Percentiles rank a stretch among this genome's conserved stretches.
These are phyloP conservation scores for Pandion haliaetus DNA, from an alignment of 2,113 vertebrate species.

Conservation along the genomic window DNA sequence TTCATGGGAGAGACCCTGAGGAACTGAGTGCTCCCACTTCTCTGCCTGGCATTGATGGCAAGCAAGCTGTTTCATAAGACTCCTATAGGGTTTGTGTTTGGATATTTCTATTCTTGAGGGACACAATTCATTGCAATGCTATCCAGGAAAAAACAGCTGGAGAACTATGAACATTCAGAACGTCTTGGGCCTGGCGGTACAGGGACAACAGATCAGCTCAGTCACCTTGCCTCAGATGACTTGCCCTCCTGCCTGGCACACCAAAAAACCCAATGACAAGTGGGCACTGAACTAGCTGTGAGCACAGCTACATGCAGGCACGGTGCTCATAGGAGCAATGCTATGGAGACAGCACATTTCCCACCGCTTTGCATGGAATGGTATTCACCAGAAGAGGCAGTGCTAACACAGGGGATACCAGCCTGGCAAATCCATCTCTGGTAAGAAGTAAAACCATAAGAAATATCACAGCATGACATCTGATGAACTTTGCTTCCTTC, in stretches of 20 bases:
- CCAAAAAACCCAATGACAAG: not conserved
- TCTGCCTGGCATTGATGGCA: not conserved
- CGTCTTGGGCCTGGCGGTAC: not conserved
- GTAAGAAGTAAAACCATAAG: not conserved
- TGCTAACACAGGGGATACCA: not conserved
- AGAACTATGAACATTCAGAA: not conserved
- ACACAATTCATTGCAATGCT: not conserved
- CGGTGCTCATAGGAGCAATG: not conserved
- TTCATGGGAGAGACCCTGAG: not conserved
- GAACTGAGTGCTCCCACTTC: not conserved
- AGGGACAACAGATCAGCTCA: not conserved
- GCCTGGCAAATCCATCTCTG: not conserved
- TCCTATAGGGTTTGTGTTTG: not conserved
- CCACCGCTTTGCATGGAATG: not conserved
- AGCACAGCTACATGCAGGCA: not conserved
- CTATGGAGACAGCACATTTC: not conserved
- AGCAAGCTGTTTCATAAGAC: not conserved
- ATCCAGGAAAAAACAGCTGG: not conserved
- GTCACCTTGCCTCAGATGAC: not conserved
- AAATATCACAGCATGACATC: not conserved
- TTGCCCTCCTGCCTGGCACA: not conserved
- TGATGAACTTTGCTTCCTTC: not conserved
- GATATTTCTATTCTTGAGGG: not conserved
- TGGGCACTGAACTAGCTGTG: not conserved
- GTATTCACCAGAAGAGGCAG: not conserved